Conservation (phyloP, 2,888 invertebrate species). For the Nomada flava region DNA sequence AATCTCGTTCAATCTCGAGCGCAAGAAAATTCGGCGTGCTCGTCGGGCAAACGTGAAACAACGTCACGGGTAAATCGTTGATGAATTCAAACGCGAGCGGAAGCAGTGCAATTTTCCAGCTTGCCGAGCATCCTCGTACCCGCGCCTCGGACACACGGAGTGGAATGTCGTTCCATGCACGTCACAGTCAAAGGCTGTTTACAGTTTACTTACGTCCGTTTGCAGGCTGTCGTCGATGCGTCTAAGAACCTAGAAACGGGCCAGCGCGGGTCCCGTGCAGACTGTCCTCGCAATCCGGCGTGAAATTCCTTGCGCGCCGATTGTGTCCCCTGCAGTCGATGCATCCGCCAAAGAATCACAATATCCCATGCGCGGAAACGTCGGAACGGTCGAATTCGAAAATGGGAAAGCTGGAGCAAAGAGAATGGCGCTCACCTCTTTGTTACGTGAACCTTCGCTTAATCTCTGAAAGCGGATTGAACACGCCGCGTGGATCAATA, state of each 20-base stretch:
- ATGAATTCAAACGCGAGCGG: slow-evolving; percentile 46
- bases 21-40: slow-evolving; percentile 4
- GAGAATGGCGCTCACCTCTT: slow-evolving; percentile 14
- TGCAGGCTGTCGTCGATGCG: slow-evolving; percentile 35
- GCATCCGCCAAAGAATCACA: neutral
- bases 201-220: slow-evolving; percentile 61
- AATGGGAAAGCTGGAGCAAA: neutral
- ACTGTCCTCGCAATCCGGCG: neutral
- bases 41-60: slow-evolving; percentile 32
- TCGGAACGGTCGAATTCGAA: neutral
- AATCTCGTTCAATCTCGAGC: neutral
- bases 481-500: slow-evolving; percentile 56
- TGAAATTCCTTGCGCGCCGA: slow-evolving; percentile 1
- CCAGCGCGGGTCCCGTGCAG: slow-evolving; percentile 4
- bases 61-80: slow-evolving; percentile 26
- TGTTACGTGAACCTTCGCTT: slow-evolving; percentile 42
- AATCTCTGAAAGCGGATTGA: slow-evolving; percentile 55
- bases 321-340: neutral
- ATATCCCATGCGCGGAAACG: neutral
- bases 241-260: slow-evolving; percentile 26
- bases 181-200: slow-evolving; percentile 63
- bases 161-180: slow-evolving; percentile 57
- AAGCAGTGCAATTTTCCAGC: slow-evolving; percentile 44
- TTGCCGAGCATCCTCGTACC: slow-evolving; percentile 22
- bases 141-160: slow-evolving; percentile 20